Evolutionary conservation across 2,888 invertebrate genomes (phyloP).

Genomic region (Sipunculus nudus): DNA sequence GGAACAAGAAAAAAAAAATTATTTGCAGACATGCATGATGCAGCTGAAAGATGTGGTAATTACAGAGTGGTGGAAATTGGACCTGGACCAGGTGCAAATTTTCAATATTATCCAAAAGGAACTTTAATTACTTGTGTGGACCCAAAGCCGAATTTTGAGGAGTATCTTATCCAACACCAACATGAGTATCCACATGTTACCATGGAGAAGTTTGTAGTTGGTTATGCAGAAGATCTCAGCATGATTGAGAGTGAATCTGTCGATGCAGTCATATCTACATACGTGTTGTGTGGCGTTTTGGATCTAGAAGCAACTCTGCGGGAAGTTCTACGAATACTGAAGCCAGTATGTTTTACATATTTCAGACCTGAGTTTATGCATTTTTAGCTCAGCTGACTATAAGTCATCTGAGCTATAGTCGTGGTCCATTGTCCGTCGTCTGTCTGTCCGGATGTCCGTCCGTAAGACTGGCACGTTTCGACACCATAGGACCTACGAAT

Average conservation of each 20-base stretch:
- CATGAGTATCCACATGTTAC: constrained; percentile 38
- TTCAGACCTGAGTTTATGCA: too few species aligned
- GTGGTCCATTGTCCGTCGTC: too few species aligned
- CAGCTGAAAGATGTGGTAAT: too few species aligned
- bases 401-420: too few species aligned
- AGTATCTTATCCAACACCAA: constrained; percentile 43
- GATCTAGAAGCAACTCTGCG: constrained; percentile 40
- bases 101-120: constrained; percentile 48
- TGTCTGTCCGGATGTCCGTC: too few species aligned
- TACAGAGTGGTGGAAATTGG: constrained; percentile 60
- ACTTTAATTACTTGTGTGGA: constrained; percentile 51
- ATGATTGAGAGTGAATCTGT: constrained; percentile 43
- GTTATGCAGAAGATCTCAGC: constrained; percentile 53
- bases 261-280: constrained; percentile 57
- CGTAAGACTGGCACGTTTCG: too few species aligned
- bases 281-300: constrained; percentile 53
- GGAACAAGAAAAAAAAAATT: constrained; percentile 6
- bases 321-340: constrained; percentile 56
- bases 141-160: constrained; percentile 49
- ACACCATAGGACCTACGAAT: too few species aligned
- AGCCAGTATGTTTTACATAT: constrained; percentile 60
- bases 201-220: constrained; percentile 44
- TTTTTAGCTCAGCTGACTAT: too few species aligned
- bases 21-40: constrained; percentile 12
- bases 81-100: constrained; percentile 53